Evolutionary conservation across 2,113 vertebrate species (phyloP).

Genomic region (Orycteropus afer): DNA sequence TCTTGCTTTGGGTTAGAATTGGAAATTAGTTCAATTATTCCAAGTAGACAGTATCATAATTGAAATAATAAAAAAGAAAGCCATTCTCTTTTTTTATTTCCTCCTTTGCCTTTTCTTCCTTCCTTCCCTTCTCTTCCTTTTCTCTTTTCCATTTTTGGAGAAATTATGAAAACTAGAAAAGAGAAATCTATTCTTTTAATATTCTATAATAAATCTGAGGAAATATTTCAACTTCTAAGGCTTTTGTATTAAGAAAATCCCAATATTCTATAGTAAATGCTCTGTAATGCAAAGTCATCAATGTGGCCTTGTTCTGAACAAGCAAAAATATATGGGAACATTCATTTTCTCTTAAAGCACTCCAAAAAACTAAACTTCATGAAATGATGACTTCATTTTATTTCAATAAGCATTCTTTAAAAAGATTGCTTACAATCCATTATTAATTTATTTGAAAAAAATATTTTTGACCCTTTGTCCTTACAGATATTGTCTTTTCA

Average conservation of each 20-base stretch:
- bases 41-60: background rate
- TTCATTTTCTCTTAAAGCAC: background rate
- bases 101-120: background rate
- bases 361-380: conserved; percentile 35
- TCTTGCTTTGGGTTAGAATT: background rate
- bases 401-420: conserved; percentile 24
- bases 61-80: background rate
- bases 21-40: background rate
- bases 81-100: background rate
- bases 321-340: background rate
- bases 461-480: conserved; percentile 37
- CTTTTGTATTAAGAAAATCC: background rate
- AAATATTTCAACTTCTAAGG: background rate
- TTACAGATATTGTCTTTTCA: conserved; percentile 36
- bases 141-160: background rate
- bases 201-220: background rate
- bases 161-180: conserved; percentile 15
- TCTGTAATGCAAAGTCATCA: background rate
- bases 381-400: conserved; percentile 16
- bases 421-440: background rate
- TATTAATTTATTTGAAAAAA: conserved; percentile 51
- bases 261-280: background rate
- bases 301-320: background rate
- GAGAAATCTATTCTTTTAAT: background rate
- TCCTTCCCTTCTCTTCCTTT: background rate